Evolutionary conservation across 2,797 vertebrate genomes (phyloP).

Genomic region (Pachyuromys duprasi): DNA sequence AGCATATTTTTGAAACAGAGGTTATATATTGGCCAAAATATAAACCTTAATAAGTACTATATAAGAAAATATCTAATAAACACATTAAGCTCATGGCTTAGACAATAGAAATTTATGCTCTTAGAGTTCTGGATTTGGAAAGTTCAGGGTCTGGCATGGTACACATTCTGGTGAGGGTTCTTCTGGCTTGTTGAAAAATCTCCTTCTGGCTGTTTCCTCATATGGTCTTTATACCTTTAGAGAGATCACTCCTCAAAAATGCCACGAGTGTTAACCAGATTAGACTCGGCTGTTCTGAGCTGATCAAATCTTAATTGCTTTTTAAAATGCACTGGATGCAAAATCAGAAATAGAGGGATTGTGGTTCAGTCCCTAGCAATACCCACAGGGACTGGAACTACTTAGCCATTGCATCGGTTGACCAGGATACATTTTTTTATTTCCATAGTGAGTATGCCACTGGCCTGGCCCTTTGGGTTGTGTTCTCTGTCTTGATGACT

Average conservation of each 20-base stretch:
- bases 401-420: neutral
- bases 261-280: neutral
- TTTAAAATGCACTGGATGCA: neutral
- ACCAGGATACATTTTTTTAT: constrained; percentile 1
- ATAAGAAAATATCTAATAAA: neutral
- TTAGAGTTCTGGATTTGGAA: neutral
- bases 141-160: neutral
- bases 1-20: neutral
- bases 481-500: neutral
- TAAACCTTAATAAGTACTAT: neutral
- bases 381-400: neutral
- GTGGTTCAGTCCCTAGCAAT: neutral
- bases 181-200: neutral
- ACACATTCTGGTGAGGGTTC: neutral
- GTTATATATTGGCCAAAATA: neutral
- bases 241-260: neutral
- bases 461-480: neutral
- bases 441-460: neutral
- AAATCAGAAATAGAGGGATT: neutral
- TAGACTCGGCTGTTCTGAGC: neutral
- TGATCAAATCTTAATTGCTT: neutral
- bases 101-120: neutral
- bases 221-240: neutral
- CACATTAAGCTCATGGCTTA: neutral
- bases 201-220: neutral